Conservation (phyloP, 2,113 vertebrate species). For the Percopsis transmontana region DNA sequence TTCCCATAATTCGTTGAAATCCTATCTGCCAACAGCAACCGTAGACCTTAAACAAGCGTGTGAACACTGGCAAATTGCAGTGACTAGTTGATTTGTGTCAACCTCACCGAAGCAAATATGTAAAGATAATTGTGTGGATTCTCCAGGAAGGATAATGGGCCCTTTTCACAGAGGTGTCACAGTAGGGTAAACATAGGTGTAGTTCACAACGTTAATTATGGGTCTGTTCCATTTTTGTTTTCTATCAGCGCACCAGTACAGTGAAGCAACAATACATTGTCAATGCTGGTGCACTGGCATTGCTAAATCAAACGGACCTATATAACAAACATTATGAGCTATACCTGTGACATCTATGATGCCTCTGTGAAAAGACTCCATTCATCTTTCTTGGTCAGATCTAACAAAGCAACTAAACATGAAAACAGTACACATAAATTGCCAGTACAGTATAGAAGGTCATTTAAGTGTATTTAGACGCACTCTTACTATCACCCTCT, state of each 20-base stretch:
- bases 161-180: too few relatives aligned
- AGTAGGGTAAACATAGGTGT: too few relatives aligned
- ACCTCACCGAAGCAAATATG: background rate
- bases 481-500: slow-evolving; percentile 17
- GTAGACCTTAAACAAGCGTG: slow-evolving; percentile 8
- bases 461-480: slow-evolving; percentile 4
- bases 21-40: slow-evolving; percentile 28
- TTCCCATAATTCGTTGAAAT: slow-evolving; percentile 30
- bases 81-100: slow-evolving; percentile 20
- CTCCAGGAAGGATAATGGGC: slow-evolving; percentile 30
- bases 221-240: background rate
- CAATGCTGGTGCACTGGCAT: too few relatives aligned
- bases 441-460: background rate
- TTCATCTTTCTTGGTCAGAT: slow-evolving; percentile 23
- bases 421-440: slow-evolving; percentile 27
- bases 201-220: too few relatives aligned
- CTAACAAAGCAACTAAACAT: slow-evolving; percentile 24
- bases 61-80: slow-evolving; percentile 20
- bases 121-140: slow-evolving; percentile 26
- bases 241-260: too few relatives aligned
- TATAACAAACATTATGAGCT: background rate
- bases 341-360: too few relatives aligned
- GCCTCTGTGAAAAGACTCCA: background rate
- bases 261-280: too few relatives aligned
- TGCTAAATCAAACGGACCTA: too few relatives aligned